Evolutionary conservation across 2,888 invertebrate species (phyloP).

Genomic region (Julus scanicus): DNA sequence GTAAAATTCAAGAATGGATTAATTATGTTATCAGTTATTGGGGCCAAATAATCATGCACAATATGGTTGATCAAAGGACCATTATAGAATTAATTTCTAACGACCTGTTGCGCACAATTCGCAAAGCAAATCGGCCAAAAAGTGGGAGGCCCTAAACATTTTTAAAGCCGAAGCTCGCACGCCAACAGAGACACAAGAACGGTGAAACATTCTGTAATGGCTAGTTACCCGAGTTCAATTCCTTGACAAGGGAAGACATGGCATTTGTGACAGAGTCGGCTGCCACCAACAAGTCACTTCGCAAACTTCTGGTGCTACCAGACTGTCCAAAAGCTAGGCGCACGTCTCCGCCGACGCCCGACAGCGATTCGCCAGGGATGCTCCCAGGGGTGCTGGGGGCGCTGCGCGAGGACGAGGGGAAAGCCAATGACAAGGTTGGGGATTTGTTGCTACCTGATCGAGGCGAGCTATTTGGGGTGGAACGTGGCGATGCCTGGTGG

Average conservation of each 20-base stretch:
- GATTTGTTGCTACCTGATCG: constrained; percentile 69
- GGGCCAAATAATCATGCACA: too few species aligned
- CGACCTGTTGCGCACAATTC: not conserved
- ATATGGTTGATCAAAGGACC: not conserved
- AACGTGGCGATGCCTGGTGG: constrained; percentile 61
- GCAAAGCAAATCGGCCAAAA: not conserved
- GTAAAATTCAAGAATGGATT: too few species aligned
- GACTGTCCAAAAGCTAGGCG: constrained; percentile 66
- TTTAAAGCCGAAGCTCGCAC: not conserved
- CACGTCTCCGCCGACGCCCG: constrained; percentile 68
- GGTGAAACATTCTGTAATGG: constrained; percentile 30
- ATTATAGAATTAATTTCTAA: not conserved
- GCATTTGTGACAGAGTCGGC: constrained; percentile 98
- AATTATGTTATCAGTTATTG: too few species aligned
- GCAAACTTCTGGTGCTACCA: constrained; percentile 60
- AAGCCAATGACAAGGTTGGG: constrained; percentile 63
- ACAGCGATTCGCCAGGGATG: constrained; percentile 63
- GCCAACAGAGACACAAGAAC: constrained; percentile 10
- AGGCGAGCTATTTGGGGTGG: constrained; percentile 64
- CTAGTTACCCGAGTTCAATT: constrained; percentile 81
- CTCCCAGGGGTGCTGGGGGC: constrained; percentile 64
- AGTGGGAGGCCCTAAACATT: not conserved
- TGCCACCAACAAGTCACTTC: constrained; percentile 90
- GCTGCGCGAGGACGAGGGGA: constrained; percentile 61
- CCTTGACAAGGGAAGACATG: constrained; percentile 96